Evolutionary conservation across 2,797 vertebrate species (phyloP), one percentile per base, ranked within the genome.

Genomic region (Balearica regulorum): DNA sequence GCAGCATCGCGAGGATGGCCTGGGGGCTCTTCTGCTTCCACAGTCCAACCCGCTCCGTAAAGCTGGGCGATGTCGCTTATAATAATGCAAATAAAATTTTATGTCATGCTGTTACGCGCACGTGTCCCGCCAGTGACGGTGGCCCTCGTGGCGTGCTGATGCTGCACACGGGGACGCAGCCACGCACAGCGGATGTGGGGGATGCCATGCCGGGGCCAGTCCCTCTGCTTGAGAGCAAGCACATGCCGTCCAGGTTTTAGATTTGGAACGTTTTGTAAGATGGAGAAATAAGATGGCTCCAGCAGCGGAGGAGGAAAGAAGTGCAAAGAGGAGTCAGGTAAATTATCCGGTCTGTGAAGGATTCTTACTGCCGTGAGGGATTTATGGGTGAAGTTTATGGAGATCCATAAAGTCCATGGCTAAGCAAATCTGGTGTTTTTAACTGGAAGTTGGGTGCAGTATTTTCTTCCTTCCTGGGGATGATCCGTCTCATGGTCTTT

Each of bases 111-210:
- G 80, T 87, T 89, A 60, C 48, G n/a, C 44, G 69, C 73, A 7
- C 17, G 41, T 69, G 82, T 91, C 87, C 65, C 43, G 64, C 79
- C 58, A 48, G 87, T 24, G 35, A 13, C 10, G 11, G 9, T 54
- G 93, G 89, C 84, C 71, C 87, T 89, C 22, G 21, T 48, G 86
- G 13, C 22, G 1, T 1, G 35, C n/a, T 53, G 16, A 9, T 9
- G 65, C 76, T 58, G 66, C 31, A 1, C 0, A 15, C 5, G 8
- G 49, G 86, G 55, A 19, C 16, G 43, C 70, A 41, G 71, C 62
- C 75, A 7, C 2, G 2, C 4, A 0, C 31, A 12, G 4, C 0
- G 1, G 65, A 17, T 1, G 0, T 3, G 2, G 19, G 62, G 41
- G 35, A 35, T 0, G 0, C 55, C 0, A 6, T 25, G n/a, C 53